These are phyloP conservation scores for Tonatia bakeri DNA, from an alignment of 2,113 vertebrate genomes.

Conservation along the genomic window DNA sequence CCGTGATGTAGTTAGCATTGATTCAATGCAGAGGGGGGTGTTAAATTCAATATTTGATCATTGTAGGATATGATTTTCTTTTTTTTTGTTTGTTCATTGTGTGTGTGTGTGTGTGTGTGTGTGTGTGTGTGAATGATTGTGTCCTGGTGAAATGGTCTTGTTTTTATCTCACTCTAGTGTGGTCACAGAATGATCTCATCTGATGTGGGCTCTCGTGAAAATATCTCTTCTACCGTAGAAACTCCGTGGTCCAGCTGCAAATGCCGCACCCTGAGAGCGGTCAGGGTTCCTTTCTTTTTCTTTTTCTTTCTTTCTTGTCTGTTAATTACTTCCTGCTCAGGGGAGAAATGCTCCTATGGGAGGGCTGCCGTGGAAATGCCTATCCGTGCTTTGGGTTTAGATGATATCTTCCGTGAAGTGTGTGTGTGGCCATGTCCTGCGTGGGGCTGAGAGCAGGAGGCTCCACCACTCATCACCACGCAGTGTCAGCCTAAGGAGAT, in stretches of 20 bases:
- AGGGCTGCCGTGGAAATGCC: background rate
- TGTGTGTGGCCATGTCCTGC: background rate
- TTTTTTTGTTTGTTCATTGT: background rate
- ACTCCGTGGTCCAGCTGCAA: background rate
- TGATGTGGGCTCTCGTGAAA: background rate
- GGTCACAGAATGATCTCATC: background rate
- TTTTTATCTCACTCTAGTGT: background rate
- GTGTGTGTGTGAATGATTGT: background rate
- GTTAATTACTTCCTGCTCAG: background rate
- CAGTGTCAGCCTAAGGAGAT: accelerated
- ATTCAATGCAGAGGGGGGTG: background rate
- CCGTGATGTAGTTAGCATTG: background rate
- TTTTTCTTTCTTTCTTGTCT: background rate
- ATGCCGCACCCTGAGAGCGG: background rate
- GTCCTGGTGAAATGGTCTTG: background rate
- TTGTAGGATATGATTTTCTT: background rate
- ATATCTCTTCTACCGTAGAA: background rate
- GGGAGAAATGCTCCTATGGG: background rate
- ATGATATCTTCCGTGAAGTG: background rate
- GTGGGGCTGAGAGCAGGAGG: background rate
- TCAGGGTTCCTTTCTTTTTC: background rate
- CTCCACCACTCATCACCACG: background rate
- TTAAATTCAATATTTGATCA: background rate
- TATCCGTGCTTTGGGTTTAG: background rate
- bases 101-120: too few species aligned